Evolutionary conservation across 2,113 vertebrate genomes (phyloP).

Genomic region (Pelvicachromis taeniatus): DNA sequence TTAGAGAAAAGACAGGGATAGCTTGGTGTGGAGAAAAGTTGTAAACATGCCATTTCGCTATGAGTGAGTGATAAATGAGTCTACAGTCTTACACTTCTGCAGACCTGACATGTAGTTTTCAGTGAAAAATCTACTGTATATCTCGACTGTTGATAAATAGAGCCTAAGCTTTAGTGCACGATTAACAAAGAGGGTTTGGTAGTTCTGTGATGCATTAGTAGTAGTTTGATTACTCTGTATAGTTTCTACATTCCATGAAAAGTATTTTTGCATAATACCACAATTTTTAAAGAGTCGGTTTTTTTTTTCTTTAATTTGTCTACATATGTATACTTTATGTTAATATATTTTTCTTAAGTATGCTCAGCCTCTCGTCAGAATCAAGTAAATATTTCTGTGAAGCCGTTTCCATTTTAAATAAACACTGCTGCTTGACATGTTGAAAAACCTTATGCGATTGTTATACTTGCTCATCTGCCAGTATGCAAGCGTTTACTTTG

Average conservation of each 20-base stretch:
- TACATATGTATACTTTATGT: neutral
- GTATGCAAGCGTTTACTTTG: neutral
- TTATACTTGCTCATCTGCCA: neutral
- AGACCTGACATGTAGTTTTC: neutral
- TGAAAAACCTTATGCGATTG: neutral
- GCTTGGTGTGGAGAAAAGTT: neutral
- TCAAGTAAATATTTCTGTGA: neutral
- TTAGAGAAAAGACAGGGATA: constrained; percentile 5
- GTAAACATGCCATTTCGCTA: neutral
- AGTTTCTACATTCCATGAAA: neutral
- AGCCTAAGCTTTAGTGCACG: neutral
- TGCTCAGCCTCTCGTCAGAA: neutral
- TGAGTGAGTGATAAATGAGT: neutral
- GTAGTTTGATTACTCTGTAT: neutral
- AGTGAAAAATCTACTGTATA: neutral
- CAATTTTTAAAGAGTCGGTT: neutral
- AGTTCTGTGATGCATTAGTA: neutral
- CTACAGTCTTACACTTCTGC: neutral
- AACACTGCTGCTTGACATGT: neutral
- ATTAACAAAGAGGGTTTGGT: neutral
- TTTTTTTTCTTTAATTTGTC: neutral
- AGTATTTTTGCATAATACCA: neutral
- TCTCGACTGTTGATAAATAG: neutral
- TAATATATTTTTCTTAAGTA: neutral
- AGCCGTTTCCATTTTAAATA: neutral